These are phyloP conservation scores for Gadopsis bispinosus DNA, from an alignment of 2,797 vertebrate genomes.

Conservation along the genomic window DNA sequence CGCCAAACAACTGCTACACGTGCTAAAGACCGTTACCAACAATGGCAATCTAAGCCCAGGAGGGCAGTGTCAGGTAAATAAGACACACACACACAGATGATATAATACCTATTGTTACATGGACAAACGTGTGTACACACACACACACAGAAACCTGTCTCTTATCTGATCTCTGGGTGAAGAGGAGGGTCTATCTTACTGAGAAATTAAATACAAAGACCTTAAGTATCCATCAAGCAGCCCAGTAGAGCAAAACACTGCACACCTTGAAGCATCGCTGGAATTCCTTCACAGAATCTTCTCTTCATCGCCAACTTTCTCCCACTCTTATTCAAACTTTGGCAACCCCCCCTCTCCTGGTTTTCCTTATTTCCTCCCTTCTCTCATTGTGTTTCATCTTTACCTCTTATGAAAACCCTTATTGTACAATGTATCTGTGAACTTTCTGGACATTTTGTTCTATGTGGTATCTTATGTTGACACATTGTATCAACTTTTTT, in stretches of 20 bases:
- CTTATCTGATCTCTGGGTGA: conserved; percentile 7
- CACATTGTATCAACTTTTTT: neutral
- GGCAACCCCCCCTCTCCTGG: neutral
- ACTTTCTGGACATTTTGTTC: neutral
- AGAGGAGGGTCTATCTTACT: neutral
- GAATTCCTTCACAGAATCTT: neutral
- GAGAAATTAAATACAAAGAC: conserved; percentile 37
- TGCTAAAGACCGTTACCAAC: conserved; percentile 53
- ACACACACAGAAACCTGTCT: conserved; percentile 16
- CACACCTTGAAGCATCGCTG: neutral
- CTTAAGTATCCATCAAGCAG: neutral
- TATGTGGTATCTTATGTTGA: neutral
- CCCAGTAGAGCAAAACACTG: neutral
- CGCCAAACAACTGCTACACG: conserved; percentile 51
- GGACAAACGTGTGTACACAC: conserved; percentile 6
- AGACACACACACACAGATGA: conserved; percentile 13
- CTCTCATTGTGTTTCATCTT: neutral
- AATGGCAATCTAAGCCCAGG: conserved; percentile 54
- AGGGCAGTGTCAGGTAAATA: conserved; percentile 64
- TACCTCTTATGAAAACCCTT: neutral
- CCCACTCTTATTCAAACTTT: neutral
- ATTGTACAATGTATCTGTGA: neutral
- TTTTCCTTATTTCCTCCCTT: neutral
- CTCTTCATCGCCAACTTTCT: neutral
- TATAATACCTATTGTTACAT: conserved; percentile 29